Evolutionary conservation across 2,113 vertebrate species (phyloP).

Genomic region (Leptocoma aspasia): DNA sequence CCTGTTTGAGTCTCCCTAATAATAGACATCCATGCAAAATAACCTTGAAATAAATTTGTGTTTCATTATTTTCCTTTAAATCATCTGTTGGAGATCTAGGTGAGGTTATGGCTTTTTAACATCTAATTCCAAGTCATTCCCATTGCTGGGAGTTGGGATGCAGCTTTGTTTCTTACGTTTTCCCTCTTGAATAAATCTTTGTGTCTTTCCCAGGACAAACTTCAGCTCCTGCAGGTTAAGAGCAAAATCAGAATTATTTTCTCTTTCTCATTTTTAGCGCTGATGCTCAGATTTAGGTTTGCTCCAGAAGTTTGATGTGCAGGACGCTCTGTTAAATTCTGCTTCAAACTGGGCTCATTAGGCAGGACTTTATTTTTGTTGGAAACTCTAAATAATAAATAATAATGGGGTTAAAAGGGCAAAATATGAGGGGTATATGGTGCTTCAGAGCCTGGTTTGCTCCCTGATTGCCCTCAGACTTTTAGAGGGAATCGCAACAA

Average conservation of each 20-base stretch:
- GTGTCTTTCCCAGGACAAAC: neutral
- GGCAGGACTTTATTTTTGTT: neutral
- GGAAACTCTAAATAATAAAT: neutral
- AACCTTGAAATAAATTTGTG: neutral
- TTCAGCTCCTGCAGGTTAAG: neutral
- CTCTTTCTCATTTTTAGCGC: neutral
- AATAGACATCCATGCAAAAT: neutral
- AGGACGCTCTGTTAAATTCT: neutral
- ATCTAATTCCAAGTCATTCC: neutral
- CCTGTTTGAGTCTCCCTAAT: neutral
- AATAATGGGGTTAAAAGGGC: neutral
- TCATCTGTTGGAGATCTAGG: neutral
- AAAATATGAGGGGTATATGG: neutral
- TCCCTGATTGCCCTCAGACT: neutral
- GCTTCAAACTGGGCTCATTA: fast-evolving
- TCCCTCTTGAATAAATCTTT: no score
- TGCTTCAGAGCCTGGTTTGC: neutral
- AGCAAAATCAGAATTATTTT: neutral
- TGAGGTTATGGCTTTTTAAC: fast-evolving
- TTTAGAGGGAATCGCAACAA: neutral
- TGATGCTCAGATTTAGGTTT: neutral
- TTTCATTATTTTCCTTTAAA: neutral
- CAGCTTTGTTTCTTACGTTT: neutral
- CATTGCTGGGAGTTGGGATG: neutral
- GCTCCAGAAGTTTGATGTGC: no score